Base-by-base conservation (phyloP, 2,888 invertebrate genomes). In the Rhorus exstirpatorius region DNA sequence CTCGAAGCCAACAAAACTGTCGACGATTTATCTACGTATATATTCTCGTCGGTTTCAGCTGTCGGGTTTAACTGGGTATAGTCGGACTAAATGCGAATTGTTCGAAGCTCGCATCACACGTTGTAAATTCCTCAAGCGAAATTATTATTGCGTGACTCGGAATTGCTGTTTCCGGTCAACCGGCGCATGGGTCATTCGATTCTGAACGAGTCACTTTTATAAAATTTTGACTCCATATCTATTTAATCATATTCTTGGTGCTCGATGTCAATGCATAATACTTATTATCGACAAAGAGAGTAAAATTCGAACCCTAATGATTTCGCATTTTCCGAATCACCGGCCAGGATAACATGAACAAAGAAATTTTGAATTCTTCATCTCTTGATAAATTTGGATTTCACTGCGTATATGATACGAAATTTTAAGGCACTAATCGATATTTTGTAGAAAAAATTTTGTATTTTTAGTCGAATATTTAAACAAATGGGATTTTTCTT, bases 91-190 rank as follows among this genome's bases (percentile, higher is more conserved):
- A 75, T 75, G 65, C 79, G 75, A 79, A 82, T 82, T 79, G 82
- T 79, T 82, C 71, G 78, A 38, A 79, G 58, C 75, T 79, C 82
- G 79, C 79, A 75, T 79, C 79, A 74, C 70, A 70, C 70, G 68
- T 74, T 75, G 74, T 82, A 82, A 82, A 79, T 82, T 63, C 78
- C 49, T 49, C 49, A 44, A 68, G 60, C 21, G 21, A 75, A 82
- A 79, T 82, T 78, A 79, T 82, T 78, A 78, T 78, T 70, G 74
- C 75, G 74, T 58, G 26, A 70, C 75, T 53, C 19, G 60, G 26
- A 79, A 70, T 65, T 63, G 51, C 63, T 60, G 70, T 67, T 75
- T 70, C 75, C 65, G 24, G 55, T 72, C 63, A 26, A 53, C 7
- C 38, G 3, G 3, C 41, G 21, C 24, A 68, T 21, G 1, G 24